Evolutionary conservation across 1,140 invertebrate species (phyloP).

Genomic region (Zelostemma sp.): DNA sequence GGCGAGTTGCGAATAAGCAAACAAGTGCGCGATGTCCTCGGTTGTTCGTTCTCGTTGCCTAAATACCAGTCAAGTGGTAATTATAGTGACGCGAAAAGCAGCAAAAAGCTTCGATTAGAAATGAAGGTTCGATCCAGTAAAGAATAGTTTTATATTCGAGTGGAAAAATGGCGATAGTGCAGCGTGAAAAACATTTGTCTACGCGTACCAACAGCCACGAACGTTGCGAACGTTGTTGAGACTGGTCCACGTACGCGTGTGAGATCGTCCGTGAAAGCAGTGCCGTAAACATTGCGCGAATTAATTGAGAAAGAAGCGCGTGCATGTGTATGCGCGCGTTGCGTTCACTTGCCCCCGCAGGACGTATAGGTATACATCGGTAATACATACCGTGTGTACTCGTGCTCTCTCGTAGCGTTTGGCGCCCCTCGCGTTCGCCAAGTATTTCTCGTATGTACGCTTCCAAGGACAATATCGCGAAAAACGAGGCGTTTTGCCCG

Average conservation of each 20-base stretch:
- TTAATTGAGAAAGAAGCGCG: conserved; percentile 5
- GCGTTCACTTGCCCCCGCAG: not conserved
- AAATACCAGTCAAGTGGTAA: not conserved
- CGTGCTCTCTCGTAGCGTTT: no score
- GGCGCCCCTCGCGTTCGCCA: not conserved
- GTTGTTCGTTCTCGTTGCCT: conserved; percentile 14
- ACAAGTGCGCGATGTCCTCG: conserved; percentile 32
- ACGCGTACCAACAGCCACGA: conserved; percentile 11
- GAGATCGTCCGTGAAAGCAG: conserved; percentile 16
- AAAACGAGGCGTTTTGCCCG: not conserved
- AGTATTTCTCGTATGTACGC: not conserved
- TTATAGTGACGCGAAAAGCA: not conserved
- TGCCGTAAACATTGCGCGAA: conserved; percentile 18
- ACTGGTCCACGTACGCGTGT: not conserved
- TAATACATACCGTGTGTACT: no score
- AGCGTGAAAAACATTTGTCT: conserved; percentile 17
- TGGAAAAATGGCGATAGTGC: conserved; percentile 14
- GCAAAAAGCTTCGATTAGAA: not conserved
- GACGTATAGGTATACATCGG: conserved; percentile 3
- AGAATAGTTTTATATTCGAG: not conserved
- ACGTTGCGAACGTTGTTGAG: no score
- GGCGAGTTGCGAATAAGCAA: conserved; percentile 35
- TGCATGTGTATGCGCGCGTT: not conserved
- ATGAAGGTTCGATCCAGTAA: not conserved
- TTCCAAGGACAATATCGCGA: conserved; percentile 1